Base-by-base conservation (phyloP, 2,113 vertebrate genomes). In the Sander vitreus region DNA sequence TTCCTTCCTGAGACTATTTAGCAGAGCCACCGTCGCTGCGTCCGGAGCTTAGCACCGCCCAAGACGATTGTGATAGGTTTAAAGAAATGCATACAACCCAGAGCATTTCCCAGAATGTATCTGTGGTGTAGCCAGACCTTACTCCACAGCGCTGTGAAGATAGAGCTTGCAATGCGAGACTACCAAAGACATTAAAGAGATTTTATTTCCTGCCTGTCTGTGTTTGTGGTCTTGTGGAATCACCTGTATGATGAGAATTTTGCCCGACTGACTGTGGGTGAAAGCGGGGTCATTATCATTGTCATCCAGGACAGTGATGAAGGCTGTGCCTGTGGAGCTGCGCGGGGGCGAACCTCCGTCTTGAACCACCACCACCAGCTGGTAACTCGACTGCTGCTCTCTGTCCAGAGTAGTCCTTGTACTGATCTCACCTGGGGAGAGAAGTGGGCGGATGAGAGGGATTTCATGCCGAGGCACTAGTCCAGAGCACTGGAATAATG, bases 311-410 rank as follows among this genome's bases (percentile, higher is more conserved):
- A 99, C 96, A 0, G 97, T 97, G 58, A 99, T 88, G 36, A 98
- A 97, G 78, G 96, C 79, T 0, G 97, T 99, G 66, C 97, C 98
- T 0, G 97, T 98, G 93, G 97, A 92, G 10, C 97, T 99, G 8
- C 96, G 97, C 0, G 97, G 91, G 0, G 98, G 98, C 0, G 96
- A 97, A 1, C 98, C 98, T 12, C 95, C 97, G 0, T 99, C 98
- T 82, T 98, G 97, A 67, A 98, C 97, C 10, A 97, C 93, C 81
- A 99, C 96, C 87, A 96, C 81, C 53, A 99, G 93, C 94, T 99
- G 98, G 93, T 97, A 97, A 82, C 96, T 97, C 76, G 97, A 97
- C 94, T 99, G 98, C 76, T 94, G 95, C 93, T 99, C 98, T 6
- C 98, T 95, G 88, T 99, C 98, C 88, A 99, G 92, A 64, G 91